These are phyloP conservation scores for Danio aesculapii DNA, from an alignment of 2,797 vertebrate species.

Conservation along the genomic window DNA sequence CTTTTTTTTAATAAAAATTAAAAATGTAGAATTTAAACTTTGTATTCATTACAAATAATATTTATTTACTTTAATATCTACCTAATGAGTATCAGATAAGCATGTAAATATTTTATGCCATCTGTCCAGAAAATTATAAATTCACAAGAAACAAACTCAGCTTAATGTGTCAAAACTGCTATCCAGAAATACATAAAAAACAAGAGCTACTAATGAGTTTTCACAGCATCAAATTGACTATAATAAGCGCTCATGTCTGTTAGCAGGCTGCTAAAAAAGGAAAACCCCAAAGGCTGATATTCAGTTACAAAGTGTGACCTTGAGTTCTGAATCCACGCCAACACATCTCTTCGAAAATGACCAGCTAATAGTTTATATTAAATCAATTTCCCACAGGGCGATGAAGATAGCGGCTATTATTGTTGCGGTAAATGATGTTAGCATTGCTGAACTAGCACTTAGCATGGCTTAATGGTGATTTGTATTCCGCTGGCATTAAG, in stretches of 20 bases:
- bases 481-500: conserved; percentile 42
- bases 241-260: neutral
- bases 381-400: conserved; percentile 55
- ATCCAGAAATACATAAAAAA: neutral
- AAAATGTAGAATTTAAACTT: too few relatives aligned
- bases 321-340: conserved; percentile 26
- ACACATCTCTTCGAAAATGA: conserved; percentile 49
- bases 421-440: conserved; percentile 61
- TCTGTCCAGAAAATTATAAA: neutral
- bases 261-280: conserved; percentile 4
- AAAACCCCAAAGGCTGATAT: conserved; percentile 27
- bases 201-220: neutral
- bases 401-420: conserved; percentile 50
- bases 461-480: conserved; percentile 53
- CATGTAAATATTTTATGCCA: too few relatives aligned
- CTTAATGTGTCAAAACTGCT: neutral
- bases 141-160: neutral
- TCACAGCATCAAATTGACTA: neutral
- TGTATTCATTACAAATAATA: too few relatives aligned
- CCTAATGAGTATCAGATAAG: too few relatives aligned
- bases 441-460: conserved; percentile 57
- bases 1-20: too few relatives aligned
- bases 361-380: conserved; percentile 57
- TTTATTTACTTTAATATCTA: too few relatives aligned
- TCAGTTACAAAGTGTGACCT: conserved; percentile 27